These are phyloP conservation scores for Falco cherrug DNA, from an alignment of 2,797 vertebrate species.

Conservation along the genomic window DNA sequence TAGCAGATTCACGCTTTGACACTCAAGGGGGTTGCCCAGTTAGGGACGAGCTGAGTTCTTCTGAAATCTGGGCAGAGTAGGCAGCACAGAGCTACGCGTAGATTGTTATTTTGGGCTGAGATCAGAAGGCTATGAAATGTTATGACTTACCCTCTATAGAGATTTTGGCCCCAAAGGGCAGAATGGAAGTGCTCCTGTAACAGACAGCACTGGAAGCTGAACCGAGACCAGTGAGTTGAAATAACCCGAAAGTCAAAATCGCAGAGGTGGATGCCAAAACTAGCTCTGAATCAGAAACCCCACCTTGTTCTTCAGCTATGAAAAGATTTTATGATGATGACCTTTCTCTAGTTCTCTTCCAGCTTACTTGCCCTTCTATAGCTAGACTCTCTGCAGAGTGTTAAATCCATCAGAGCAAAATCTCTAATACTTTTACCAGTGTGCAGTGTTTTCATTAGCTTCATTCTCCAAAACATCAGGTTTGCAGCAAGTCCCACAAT, in stretches of 20 bases:
- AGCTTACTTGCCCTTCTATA: not conserved
- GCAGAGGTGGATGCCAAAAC: not conserved
- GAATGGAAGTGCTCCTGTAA: not conserved
- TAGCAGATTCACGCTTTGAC: not conserved
- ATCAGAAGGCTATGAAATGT: not conserved
- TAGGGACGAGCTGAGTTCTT: not conserved
- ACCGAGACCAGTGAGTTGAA: not conserved
- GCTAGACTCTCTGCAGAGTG: not conserved
- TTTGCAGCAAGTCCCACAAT: not conserved
- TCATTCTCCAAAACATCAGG: not conserved
- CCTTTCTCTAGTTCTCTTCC: not conserved
- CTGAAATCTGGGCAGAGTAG: not conserved
- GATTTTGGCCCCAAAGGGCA: not conserved
- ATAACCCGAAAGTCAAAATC: not conserved
- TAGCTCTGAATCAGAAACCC: not conserved
- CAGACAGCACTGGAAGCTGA: not conserved
- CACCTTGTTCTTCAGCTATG: not conserved
- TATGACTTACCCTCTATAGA: not conserved
- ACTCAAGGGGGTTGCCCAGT: not conserved
- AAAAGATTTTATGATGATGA: not conserved
- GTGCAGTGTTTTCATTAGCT: not conserved
- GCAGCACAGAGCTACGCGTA: not conserved
- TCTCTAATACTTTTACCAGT: not conserved
- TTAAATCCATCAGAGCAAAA: not conserved
- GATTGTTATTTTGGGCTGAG: not conserved